phyloP scores from a whole-genome alignment of 2,797 vertebrate species.

The Oceanodroma leucorhoa region DNA sequence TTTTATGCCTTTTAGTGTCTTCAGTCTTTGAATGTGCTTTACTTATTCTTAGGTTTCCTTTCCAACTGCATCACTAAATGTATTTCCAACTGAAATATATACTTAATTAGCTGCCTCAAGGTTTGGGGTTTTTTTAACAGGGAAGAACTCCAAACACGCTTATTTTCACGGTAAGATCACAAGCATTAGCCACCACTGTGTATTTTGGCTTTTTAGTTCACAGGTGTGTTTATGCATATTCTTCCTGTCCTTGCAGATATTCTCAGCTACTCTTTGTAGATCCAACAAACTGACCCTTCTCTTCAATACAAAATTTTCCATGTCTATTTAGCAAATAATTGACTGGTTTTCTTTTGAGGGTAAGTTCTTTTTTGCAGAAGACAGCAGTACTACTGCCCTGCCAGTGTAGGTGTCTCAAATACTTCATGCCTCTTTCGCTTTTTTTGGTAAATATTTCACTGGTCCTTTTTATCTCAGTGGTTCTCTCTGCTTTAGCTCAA shows the following conservation, averaged over 20 bases:
- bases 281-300: neutral
- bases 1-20: neutral
- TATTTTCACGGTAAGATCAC: neutral
- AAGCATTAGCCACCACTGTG: neutral
- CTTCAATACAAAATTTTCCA: neutral
- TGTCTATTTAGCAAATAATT: neutral
- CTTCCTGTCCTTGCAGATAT: neutral
- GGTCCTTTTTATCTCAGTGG: neutral
- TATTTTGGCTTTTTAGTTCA: neutral
- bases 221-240: neutral
- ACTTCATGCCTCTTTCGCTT: neutral
- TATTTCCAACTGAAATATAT: neutral
- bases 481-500: neutral
- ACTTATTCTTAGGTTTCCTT: neutral
- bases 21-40: neutral
- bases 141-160: neutral
- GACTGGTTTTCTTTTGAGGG: neutral
- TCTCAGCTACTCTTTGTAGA: neutral
- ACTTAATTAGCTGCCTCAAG: neutral
- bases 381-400: neutral
- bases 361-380: neutral
- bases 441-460: neutral
- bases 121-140: neutral
- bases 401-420: neutral
- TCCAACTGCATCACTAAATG: neutral